These are phyloP conservation scores for Sapajus apella DNA, from an alignment of 2,113 vertebrate genomes.

Conservation along the genomic window DNA sequence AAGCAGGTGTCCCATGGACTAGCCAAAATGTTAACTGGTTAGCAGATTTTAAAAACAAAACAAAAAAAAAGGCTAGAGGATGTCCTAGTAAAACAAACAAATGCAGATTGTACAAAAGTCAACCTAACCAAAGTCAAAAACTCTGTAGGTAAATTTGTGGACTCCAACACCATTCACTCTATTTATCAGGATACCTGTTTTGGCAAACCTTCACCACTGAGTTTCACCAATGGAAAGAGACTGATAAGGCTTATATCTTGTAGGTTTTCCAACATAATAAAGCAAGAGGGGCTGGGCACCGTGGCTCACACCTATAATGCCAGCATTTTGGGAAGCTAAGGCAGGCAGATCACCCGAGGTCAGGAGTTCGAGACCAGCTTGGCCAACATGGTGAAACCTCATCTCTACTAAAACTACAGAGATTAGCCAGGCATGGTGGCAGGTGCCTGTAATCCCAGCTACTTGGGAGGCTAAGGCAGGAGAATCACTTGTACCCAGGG, in stretches of 20 bases:
- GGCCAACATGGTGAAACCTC: too few species aligned
- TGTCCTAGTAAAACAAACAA: neutral
- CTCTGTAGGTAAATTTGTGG: neutral
- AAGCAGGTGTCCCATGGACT: neutral
- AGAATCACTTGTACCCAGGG: too few species aligned
- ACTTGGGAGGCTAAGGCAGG: too few species aligned
- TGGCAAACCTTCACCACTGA: neutral
- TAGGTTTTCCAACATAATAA: slow-evolving; percentile 24
- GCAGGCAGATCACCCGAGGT: too few species aligned
- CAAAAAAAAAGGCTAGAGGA: neutral
- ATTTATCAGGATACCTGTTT: neutral
- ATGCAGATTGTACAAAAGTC: neutral
- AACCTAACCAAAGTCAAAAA: neutral
- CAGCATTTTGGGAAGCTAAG: too few species aligned
- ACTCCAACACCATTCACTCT: neutral
- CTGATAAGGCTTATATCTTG: neutral
- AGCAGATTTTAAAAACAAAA: neutral
- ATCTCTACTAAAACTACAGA: too few species aligned
- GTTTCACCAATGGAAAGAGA: neutral
- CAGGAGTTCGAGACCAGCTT: too few species aligned
- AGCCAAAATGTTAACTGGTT: slow-evolving; percentile 33
- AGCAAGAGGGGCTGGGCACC: neutral
- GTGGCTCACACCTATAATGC: too few species aligned
- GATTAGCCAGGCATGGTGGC: too few species aligned
- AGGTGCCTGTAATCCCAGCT: too few species aligned